A percentile compares a stretch with the other conserved stretches of the same genome.
These are phyloP conservation scores for Poecilia latipinna DNA, from an alignment of 2,113 vertebrate species.

Conservation along the genomic window DNA sequence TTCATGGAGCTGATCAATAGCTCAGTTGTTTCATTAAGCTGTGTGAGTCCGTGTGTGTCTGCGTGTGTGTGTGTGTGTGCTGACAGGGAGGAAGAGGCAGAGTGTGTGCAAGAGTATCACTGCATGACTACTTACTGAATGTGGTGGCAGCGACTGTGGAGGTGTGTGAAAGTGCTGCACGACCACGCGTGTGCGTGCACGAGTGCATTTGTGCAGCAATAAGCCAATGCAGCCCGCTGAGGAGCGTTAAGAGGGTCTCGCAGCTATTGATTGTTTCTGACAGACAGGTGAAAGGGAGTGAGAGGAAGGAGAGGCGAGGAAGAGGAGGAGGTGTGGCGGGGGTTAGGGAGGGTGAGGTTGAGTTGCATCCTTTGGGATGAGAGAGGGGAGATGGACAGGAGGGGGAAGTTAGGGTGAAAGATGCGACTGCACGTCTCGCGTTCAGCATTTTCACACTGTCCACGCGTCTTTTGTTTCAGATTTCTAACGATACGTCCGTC, in stretches of 20 bases:
- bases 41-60: slow-evolving; percentile 18
- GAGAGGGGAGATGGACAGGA: slow-evolving; percentile 15
- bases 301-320: not conserved
- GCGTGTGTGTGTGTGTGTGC: slow-evolving; percentile 22
- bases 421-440: slow-evolving; percentile 7
- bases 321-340: not conserved
- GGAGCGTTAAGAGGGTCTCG: slow-evolving; percentile 60
- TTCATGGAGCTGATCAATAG: slow-evolving; percentile 69
- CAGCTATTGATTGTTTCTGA: slow-evolving; percentile 65
- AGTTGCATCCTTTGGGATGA: slow-evolving; percentile 14
- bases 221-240: slow-evolving; percentile 37
- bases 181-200: not conserved
- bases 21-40: slow-evolving; percentile 64
- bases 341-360: slow-evolving; percentile 10
- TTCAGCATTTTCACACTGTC: slow-evolving; percentile 16
- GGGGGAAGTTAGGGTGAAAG: slow-evolving; percentile 13
- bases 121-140: slow-evolving; percentile 60
- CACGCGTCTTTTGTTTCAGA: slow-evolving; percentile 44
- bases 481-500: slow-evolving; percentile 21
- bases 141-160: slow-evolving; percentile 9
- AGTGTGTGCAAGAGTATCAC: slow-evolving; percentile 49
- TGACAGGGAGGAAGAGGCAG: slow-evolving; percentile 36
- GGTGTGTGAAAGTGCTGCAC: slow-evolving; percentile 40
- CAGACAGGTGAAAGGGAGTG: slow-evolving; percentile 46
- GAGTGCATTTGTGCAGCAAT: slow-evolving; percentile 3